A percentile compares a stretch with the other conserved stretches of the same genome.
phyloP scores from a whole-genome alignment of 1,140 invertebrate species.

The Whitmania pigra region DNA sequence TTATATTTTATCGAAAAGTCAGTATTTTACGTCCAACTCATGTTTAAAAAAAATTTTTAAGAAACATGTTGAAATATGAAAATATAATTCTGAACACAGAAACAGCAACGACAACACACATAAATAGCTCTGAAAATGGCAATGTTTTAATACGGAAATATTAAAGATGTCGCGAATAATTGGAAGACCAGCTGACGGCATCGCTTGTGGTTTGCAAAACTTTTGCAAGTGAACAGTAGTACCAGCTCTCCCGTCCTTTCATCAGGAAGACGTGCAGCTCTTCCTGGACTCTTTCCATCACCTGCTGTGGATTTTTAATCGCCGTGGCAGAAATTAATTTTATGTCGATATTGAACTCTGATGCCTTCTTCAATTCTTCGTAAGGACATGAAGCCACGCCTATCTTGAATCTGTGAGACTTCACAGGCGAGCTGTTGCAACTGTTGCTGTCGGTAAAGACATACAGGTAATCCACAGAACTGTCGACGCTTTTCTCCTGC shows the following conservation, averaged over 20 bases:
- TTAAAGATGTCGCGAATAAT: not conserved
- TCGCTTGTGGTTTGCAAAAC: slow-evolving; percentile 5
- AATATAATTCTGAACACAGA: not conserved
- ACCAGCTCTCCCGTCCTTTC: not conserved
- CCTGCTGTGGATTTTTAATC: not conserved
- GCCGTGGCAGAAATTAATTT: slow-evolving; percentile 7
- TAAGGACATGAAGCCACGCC: not conserved
- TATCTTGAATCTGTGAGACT: slow-evolving; percentile 2
- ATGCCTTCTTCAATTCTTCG: slow-evolving; percentile 4
- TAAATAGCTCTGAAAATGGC: not conserved
- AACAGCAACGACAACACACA: not conserved
- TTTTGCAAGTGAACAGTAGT: not conserved
- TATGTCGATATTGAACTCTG: slow-evolving; percentile 1
- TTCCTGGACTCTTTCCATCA: not conserved
- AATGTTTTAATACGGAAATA: not conserved
- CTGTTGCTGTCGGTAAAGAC: slow-evolving; percentile 10
- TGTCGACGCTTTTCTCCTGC: not conserved
- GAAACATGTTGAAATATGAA: not conserved
- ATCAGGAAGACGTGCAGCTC: not conserved
- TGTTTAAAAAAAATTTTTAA: not conserved
- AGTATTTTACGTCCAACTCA: not conserved
- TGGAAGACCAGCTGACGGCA: not conserved
- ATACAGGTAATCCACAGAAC: not conserved
- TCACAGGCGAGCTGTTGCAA: slow-evolving; percentile 4
- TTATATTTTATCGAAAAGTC: not conserved